phyloP scores from a whole-genome alignment of 2,797 vertebrate genomes.

The Bufotes viridis region DNA sequence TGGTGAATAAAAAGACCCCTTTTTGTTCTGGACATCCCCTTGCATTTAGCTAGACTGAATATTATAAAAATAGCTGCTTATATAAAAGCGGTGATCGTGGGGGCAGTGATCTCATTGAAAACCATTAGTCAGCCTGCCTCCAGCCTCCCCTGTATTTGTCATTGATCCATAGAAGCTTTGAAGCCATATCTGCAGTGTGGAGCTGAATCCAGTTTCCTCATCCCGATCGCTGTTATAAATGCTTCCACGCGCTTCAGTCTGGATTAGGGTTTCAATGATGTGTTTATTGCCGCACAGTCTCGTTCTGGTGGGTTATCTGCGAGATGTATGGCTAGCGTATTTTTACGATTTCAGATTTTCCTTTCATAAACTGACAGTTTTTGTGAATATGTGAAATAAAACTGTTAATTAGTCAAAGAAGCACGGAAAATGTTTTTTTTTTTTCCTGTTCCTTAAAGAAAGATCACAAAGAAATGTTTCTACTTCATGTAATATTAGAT shows the following conservation, averaged over 20 bases:
- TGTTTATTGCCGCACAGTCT: conserved; percentile 74
- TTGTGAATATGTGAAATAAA: conserved; percentile 85
- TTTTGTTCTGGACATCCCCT: no score
- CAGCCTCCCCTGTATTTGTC: background rate
- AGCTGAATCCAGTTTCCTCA: background rate
- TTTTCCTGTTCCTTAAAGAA: background rate
- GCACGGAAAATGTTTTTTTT: background rate
- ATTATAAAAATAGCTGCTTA: no score
- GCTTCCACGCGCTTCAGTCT: conserved; percentile 57
- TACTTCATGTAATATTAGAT: background rate
- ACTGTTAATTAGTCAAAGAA: conserved; percentile 85
- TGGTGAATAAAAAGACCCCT: no score
- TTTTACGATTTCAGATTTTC: conserved; percentile 74
- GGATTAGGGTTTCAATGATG: conserved; percentile 66
- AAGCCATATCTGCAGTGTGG: background rate
- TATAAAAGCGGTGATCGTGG: no score
- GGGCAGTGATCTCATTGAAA: no score
- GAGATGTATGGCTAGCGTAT: conserved; percentile 75
- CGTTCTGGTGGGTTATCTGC: conserved; percentile 77
- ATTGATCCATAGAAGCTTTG: background rate
- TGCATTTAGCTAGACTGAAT: no score
- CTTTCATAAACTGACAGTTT: conserved; percentile 83
- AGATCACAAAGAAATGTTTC: background rate
- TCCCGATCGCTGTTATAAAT: conserved; percentile 56
- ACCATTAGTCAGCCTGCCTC: no score